Evolutionary conservation across 2,888 invertebrate genomes (phyloP).

Genomic region (Stenodema calcarata): DNA sequence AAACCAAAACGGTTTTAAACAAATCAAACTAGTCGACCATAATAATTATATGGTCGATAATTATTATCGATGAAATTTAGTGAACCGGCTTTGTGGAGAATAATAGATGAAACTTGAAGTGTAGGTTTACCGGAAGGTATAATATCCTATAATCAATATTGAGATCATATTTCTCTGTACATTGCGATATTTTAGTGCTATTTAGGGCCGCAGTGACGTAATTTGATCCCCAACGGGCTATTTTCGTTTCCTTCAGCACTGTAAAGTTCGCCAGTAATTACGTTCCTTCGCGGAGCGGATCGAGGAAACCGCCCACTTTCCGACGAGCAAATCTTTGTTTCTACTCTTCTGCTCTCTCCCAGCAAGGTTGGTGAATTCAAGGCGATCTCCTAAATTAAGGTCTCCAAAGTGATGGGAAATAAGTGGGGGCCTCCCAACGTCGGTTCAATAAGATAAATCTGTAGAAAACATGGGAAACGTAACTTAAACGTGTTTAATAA

Average conservation of each 20-base stretch:
- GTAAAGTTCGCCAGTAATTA: not conserved
- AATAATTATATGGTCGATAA: too few species aligned
- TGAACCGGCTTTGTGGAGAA: too few species aligned
- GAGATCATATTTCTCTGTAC: too few species aligned
- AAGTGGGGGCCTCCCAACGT: not conserved
- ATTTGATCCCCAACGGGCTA: not conserved
- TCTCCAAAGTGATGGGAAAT: not conserved
- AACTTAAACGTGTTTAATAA: too few species aligned
- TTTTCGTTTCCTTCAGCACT: not conserved
- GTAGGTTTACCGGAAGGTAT: too few species aligned
- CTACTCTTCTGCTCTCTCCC: not conserved
- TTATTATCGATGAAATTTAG: too few species aligned
- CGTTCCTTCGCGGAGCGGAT: not conserved
- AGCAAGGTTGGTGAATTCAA: not conserved
- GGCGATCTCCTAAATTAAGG: not conserved
- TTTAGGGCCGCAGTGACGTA: not conserved
- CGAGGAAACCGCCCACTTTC: not conserved
- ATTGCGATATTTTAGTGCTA: not conserved
- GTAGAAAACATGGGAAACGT: too few species aligned
- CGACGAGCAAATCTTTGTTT: not conserved
- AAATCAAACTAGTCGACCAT: too few species aligned
- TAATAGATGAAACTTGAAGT: too few species aligned
- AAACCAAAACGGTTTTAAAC: too few species aligned
- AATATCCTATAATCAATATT: too few species aligned
- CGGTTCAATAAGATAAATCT: not conserved